Base-by-base conservation (phyloP, 2,888 invertebrate genomes). In the Acleris cristana region DNA sequence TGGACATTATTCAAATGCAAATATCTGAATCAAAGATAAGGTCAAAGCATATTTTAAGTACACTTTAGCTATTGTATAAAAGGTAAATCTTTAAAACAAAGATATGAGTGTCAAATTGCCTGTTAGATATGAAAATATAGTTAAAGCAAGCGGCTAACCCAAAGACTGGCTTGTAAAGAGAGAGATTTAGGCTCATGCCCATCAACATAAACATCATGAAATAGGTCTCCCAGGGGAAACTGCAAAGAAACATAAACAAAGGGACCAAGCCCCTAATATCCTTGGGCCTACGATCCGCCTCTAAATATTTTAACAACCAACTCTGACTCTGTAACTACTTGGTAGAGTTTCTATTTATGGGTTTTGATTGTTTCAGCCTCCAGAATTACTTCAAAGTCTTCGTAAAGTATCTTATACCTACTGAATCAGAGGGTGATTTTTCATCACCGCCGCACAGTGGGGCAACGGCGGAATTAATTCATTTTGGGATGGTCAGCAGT, bases 161-260 rank as follows among this genome's bases (percentile, higher is more conserved):
- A 56, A 55, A 56, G 18, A 21, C 40, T 4, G 23, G n/a, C 23
- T 51, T 49, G 26, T 49, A 58, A 67, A 67, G 23, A 30, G 44
- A 40, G 44, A 58, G 63, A 67, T 63, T 63, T 54, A 67, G 19
- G 34, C 34, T 49, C 53, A 58, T 54, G 58, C 57, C 30, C 58
- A 67, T 62, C 53, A 63, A 53, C 67, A 49, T 67, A 67, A 67
- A 67, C 66, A 67, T 62, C 34, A 62, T 48, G 62, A 53, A 67
- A 63, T 67, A 67, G 58, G 53, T 44, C 52, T 67, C 66, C 62
- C 62, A 18, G 12, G 62, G 58, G 58, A 58, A 63, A 63, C 62
- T 67, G 63, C 58, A 54, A 67, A 67, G 62, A 63, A 58, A 52
- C 67, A 63, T 67, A 67, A 63, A 67, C 67, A 67, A 54, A 54